phyloP scores from a whole-genome alignment of 2,888 invertebrate species.

The Hypomecis punctinalis region DNA sequence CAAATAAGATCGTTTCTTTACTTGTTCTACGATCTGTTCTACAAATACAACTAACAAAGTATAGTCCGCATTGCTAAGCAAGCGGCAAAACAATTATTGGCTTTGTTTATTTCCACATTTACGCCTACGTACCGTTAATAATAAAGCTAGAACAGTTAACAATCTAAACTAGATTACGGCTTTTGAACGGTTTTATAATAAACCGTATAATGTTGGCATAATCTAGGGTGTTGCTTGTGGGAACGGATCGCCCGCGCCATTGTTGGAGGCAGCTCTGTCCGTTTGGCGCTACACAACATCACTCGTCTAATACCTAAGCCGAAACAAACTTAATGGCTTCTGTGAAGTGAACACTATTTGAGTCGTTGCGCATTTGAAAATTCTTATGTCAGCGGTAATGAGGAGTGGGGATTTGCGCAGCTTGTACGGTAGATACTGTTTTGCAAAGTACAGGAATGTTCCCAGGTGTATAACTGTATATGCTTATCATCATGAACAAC shows the following conservation, averaged over 20 bases:
- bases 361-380: no score
- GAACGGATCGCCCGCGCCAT: slow-evolving; percentile 50
- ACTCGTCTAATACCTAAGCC: no score
- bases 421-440: no score
- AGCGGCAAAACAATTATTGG: slow-evolving; percentile 32
- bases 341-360: no score
- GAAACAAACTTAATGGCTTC: no score
- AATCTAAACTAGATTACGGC: slow-evolving; percentile 53
- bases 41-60: not conserved
- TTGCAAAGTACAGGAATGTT: no score
- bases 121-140: slow-evolving; percentile 33
- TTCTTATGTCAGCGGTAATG: no score
- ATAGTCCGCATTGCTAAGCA: not conserved
- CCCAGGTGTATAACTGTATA: no score
- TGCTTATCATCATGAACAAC: no score
- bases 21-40: no score
- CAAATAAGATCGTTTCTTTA: no score
- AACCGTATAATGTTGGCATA: slow-evolving; percentile 59
- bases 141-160: slow-evolving; percentile 47
- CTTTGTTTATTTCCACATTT: slow-evolving; percentile 42
- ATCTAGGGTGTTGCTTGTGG: slow-evolving; percentile 55
- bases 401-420: no score
- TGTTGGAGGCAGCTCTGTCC: slow-evolving; percentile 38
- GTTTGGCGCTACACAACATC: slow-evolving; percentile 8
- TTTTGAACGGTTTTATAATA: slow-evolving; percentile 58